Evolutionary conservation across 1,140 invertebrate species (phyloP).

Genomic region (Hycleus phaleratus): DNA sequence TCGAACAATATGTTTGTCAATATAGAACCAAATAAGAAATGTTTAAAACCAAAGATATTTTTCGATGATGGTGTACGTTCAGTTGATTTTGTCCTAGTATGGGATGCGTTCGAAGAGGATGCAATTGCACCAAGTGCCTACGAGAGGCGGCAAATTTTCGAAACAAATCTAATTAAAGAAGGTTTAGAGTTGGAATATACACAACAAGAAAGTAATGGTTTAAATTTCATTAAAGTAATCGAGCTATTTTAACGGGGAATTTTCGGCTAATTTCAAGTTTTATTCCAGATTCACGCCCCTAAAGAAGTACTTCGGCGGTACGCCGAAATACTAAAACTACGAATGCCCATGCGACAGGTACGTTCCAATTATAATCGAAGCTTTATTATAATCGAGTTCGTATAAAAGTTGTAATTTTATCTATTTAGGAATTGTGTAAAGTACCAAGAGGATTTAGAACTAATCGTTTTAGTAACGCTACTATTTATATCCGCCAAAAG

Average conservation of each 20-base stretch:
- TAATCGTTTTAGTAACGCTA: conserved; percentile 32
- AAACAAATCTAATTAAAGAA: conserved; percentile 58
- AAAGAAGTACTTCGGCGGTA: conserved; percentile 78
- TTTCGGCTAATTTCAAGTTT: not conserved
- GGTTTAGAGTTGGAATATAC: conserved; percentile 62
- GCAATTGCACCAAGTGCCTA: conserved; percentile 39
- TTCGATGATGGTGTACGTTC: conserved; percentile 60
- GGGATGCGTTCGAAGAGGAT: conserved; percentile 50
- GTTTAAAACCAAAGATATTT: conserved; percentile 48
- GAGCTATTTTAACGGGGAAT: not conserved
- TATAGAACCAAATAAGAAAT: conserved; percentile 13
- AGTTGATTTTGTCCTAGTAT: conserved; percentile 73
- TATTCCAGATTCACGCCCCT: conserved; percentile 72
- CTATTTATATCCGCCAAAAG: conserved; percentile 24
- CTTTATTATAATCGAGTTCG: not conserved
- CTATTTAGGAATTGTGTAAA: conserved; percentile 34
- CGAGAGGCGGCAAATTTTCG: conserved; percentile 51
- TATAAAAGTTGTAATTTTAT: conserved; percentile 5
- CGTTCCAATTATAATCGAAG: conserved; percentile 3
- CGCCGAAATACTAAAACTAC: conserved; percentile 86
- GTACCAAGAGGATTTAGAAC: conserved; percentile 29
- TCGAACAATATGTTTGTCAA: conserved; percentile 10
- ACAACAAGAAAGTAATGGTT: conserved; percentile 49
- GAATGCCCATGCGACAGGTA: conserved; percentile 90
- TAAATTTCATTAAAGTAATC: conserved; percentile 61